A percentile compares a stretch with the other conserved stretches of the same genome.
These are phyloP conservation scores for Drosophila sordidula DNA, from an alignment of 2,888 invertebrate genomes.

Conservation along the genomic window DNA sequence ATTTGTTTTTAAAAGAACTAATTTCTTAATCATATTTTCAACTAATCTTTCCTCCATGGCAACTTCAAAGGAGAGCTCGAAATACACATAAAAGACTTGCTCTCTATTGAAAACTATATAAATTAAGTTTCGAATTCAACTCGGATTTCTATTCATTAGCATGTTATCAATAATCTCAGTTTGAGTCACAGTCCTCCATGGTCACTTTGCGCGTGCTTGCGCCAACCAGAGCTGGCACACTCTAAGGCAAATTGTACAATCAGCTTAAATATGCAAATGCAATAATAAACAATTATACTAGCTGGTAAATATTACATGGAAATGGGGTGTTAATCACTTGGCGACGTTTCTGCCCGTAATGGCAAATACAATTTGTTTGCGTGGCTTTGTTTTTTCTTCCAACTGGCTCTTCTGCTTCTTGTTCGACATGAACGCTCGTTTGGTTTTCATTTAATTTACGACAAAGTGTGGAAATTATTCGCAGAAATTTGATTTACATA, in stretches of 20 bases:
- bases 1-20: no score
- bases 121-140: background rate
- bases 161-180: background rate
- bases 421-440: conserved; percentile 22
- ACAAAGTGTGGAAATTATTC: conserved; percentile 37
- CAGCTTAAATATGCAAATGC: conserved; percentile 49
- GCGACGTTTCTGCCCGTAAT: conserved; percentile 26
- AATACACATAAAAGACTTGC: no score
- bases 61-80: no score
- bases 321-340: conserved; percentile 53
- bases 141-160: background rate
- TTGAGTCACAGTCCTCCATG: background rate
- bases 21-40: no score
- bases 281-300: conserved; percentile 43
- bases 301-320: conserved; percentile 9
- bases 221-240: conserved; percentile 1
- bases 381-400: conserved; percentile 8
- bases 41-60: no score
- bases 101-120: background rate
- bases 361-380: conserved; percentile 36
- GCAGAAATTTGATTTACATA: conserved; percentile 70
- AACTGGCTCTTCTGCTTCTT: conserved; percentile 4
- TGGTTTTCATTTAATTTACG: conserved; percentile 44
- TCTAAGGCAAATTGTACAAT: conserved; percentile 19
- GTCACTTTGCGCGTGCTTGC: background rate